These are phyloP conservation scores for Stenichneumon culpator DNA, from an alignment of 2,888 invertebrate genomes.

Conservation along the genomic window DNA sequence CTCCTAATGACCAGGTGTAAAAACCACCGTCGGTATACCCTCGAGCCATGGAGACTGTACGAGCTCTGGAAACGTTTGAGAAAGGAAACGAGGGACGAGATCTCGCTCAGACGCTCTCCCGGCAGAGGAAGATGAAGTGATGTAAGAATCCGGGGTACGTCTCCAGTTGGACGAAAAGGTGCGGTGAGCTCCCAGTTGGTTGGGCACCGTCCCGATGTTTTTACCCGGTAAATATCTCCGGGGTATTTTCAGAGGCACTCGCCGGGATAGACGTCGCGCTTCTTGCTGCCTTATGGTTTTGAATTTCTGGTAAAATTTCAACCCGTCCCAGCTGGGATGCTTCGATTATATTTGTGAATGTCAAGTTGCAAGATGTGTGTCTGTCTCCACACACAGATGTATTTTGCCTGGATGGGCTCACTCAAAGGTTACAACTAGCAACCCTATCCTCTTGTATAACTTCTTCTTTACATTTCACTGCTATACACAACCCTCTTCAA, in stretches of 20 bases:
- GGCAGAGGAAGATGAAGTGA: constrained; percentile 68
- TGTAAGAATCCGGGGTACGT: constrained; percentile 41
- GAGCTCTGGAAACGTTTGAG: constrained; percentile 36
- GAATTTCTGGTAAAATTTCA: not conserved
- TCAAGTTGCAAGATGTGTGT: not conserved
- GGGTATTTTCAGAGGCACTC: not conserved
- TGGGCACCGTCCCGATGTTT: constrained; percentile 3
- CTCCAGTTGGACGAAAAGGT: constrained; percentile 11
- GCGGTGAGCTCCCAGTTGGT: not conserved
- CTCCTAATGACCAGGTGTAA: constrained; percentile 84
- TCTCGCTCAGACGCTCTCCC: constrained; percentile 40
- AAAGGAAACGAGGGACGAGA: constrained; percentile 55
- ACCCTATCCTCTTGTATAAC: constrained; percentile 17
- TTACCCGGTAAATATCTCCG: not conserved
- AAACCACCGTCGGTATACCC: constrained; percentile 77
- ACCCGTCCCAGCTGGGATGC: not conserved
- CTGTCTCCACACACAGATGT: not conserved
- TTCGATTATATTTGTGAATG: not conserved
- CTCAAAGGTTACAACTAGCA: constrained; percentile 1
- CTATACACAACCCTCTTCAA: constrained; percentile 12
- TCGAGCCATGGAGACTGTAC: constrained; percentile 32
- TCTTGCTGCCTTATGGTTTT: not conserved
- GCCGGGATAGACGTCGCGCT: not conserved
- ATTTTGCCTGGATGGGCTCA: not conserved
- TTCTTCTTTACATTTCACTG: constrained; percentile 18